A percentile compares a stretch with the other conserved stretches of the same genome.
These are phyloP conservation scores for Ophioderma brevispina DNA, from an alignment of 35 echinoderm and acorn worm genomes.

Conservation along the genomic window DNA sequence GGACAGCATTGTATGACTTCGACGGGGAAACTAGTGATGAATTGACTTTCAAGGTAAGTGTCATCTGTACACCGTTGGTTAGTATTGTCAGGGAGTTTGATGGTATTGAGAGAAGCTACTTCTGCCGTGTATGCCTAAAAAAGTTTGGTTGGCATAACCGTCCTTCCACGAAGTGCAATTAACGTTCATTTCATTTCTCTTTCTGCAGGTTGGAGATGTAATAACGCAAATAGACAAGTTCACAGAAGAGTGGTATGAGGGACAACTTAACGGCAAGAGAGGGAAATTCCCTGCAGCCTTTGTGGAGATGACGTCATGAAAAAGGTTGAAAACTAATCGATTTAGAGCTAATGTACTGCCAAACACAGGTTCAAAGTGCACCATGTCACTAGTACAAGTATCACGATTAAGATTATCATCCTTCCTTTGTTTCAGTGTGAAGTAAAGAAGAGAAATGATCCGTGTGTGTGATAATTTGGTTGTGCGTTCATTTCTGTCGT, in stretches of 20 bases:
- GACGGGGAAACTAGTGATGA: constrained; percentile 66
- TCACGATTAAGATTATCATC: no score
- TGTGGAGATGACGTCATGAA: constrained; percentile 68
- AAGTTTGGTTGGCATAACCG: background rate
- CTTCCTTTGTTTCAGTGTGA: no score
- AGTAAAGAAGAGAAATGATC: no score
- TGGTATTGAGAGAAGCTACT: background rate
- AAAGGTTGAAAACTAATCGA: no score
- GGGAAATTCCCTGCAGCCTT: constrained; percentile 92
- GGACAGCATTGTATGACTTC: constrained; percentile 92
- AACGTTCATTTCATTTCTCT: background rate
- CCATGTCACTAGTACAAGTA: no score
- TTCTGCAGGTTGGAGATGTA: constrained; percentile 66
- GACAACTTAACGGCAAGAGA: constrained; percentile 69
- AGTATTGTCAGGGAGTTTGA: background rate
- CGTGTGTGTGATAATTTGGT: no score
- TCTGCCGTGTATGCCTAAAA: background rate
- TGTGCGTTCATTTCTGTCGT: no score
- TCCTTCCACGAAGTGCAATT: background rate
- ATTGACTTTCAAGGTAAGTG: constrained; percentile 77
- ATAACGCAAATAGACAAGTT: constrained; percentile 73
- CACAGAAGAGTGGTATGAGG: constrained; percentile 82
- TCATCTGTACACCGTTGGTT: background rate
- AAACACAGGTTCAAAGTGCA: no score
- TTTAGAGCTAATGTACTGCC: no score